Base-by-base conservation (phyloP, 2,888 invertebrate genomes). In the Timema cristinae region DNA sequence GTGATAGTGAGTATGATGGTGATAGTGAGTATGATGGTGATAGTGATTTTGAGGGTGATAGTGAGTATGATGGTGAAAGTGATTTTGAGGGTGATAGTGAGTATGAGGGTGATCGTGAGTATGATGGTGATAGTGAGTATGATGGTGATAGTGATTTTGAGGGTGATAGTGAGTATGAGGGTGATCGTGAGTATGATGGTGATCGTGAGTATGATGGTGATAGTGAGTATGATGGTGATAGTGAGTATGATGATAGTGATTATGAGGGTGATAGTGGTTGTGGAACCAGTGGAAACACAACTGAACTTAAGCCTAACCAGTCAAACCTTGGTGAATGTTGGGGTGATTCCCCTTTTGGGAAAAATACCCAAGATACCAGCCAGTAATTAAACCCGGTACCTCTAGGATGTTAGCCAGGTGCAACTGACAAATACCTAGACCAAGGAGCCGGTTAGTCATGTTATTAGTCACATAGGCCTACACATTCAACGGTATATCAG, bases 231-330 rank as follows among this genome's bases (percentile, higher is more conserved):
- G 54, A 54, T 1, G 54, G n/a, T 13, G 54, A 11, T 54, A n/a
- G 54, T 11, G 54, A n/a, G n/a, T n/a, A n/a, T n/a, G n/a, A n/a
- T n/a, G n/a, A n/a, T n/a, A n/a, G n/a, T n/a, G n/a, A n/a, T n/a
- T n/a, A 13, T 54, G 54, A 54, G 11, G 54, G n/a, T 13, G 54
- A 11, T 54, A n/a, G 54, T 11, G 54, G 4, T 1, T n/a, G 4
- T 54, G 54, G 54, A 54, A n/a, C 1, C 54, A 54, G 2, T 13
- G 9, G 68, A 9, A 78, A 78, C 77, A 75, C 77, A 77, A 63
- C 11, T 8, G 6, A 13, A 9, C 11, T 54, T 11, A 54, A 32
- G 32, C 32, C 32, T 32, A 32, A 32, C 32, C 32, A 32, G 4
- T 4, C 32, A 32, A 32, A 32, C 32, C 32, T 4, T 2, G 32